Base-by-base conservation (phyloP, 2,113 vertebrate genomes). In the Sciurus niger region DNA sequence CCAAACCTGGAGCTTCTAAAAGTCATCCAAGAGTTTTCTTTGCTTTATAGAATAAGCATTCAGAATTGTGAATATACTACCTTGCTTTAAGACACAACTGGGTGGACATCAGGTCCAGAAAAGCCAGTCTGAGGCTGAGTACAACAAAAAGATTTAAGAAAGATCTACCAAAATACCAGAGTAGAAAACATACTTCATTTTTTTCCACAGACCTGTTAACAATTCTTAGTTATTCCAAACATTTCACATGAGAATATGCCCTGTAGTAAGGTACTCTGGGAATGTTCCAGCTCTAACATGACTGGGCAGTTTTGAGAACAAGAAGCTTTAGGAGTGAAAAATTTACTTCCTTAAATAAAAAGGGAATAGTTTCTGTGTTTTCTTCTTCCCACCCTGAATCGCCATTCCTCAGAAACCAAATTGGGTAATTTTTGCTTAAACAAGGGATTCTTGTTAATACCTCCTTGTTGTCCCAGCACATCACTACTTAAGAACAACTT, bases 21-120 rank as follows among this genome's bases (percentile, higher is more conserved):
- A 93, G 18, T 13, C 53, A 94, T 74, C 43, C 43, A 82, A 93
- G 58, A 87, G 93, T 70, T 48, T 53, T 84, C 53, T 92, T 96
- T 94, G 58, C 46, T 93, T 80, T 72, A 91, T 2, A 89, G 25
- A 95, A 77, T 55, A 97, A 68, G 5, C 30, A 89, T 74, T 96
- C 34, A 58, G 55, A 95, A 76, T 68, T 12, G 32, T 93, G 70
- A 92, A 77, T 18, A 46, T 30, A 92, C 51, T 18, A 92, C 37
- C 40, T 93, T 84, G n/a, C 20, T 89, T 79, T 87, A 89, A 79
- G 63, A 89, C 7, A 86, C 43, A 91, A 40, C 34, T 78, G 79
- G n/a, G 65, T 91, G 16, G 48, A 94, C 6, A 82, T 46, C 18
- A 94, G 30, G 25, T 74, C 53, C 14, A 55, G 32, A 65, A 90